Percentiles rank a stretch among this genome's conserved stretches.
Conservation (phyloP, 2,888 invertebrate species). For the Fragum whitleyi region DNA sequence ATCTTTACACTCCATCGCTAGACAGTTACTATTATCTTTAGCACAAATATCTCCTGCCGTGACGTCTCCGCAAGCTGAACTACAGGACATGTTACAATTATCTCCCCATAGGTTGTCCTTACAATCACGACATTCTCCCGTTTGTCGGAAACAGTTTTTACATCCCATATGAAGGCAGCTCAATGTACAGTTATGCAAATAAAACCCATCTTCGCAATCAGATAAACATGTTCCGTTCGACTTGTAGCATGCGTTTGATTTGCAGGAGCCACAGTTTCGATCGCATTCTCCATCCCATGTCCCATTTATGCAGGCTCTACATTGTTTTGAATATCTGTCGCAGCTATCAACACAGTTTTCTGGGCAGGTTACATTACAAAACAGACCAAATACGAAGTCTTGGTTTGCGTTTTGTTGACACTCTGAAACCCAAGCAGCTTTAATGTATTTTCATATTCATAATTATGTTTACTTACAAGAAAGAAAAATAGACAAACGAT, state of each 20-base stretch:
- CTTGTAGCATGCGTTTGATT: conserved; percentile 34
- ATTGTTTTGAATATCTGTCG: conserved; percentile 34
- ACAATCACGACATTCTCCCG: conserved; percentile 39
- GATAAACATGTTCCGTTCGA: conserved; percentile 38
- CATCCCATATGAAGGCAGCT: conserved; percentile 34
- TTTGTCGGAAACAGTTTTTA: conserved; percentile 23
- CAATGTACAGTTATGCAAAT: conserved; percentile 23
- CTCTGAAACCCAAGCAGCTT: conserved; percentile 42
- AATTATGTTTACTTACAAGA: not conserved
- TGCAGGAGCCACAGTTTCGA: conserved; percentile 37
- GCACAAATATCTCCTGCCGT: conserved; percentile 35
- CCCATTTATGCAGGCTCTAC: conserved; percentile 31
- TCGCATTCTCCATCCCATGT: conserved; percentile 35
- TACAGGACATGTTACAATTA: conserved; percentile 39
- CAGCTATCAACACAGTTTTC: conserved; percentile 49
- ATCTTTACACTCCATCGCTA: conserved; percentile 14
- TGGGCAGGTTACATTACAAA: conserved; percentile 46
- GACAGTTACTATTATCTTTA: conserved; percentile 41
- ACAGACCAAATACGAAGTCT: conserved; percentile 26
- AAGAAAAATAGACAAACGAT: not conserved
- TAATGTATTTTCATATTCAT: not conserved
- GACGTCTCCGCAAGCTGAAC: conserved; percentile 35
- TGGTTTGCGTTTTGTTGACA: conserved; percentile 18
- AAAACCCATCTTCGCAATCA: conserved; percentile 45
- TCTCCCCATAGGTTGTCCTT: conserved; percentile 36